Evolutionary conservation across 2,888 invertebrate genomes (phyloP), one percentile per base, ranked within the genome.

Genomic region (Drosophila gaucha): DNA sequence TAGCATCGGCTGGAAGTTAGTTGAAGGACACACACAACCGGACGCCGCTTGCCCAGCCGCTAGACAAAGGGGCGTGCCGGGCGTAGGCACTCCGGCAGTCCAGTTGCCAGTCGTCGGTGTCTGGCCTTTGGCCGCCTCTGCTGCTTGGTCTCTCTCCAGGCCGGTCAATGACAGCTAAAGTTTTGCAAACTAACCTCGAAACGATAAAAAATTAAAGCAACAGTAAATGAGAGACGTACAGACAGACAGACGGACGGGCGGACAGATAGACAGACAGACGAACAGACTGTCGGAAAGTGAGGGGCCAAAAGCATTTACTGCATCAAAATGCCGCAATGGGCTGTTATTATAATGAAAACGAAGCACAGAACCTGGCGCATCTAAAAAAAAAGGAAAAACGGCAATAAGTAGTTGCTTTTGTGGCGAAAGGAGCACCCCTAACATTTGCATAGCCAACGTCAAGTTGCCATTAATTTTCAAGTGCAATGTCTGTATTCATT

Each of bases 81-180:
- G 49, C 26, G 35, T 71, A 68, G 67, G 74, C 74, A 66, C 54
- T 36, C 35, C 18, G 41, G 30, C 50, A 28, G 51, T 56, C 35
- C 24, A 14, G 39, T 16, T 14, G 41, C 24, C 54, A 44, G 51
- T 63, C 35, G 67, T 39, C 74, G 63, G 47, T 64, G 71, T 74
- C 74, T 76, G 68, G 77, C 69, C 69, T 67, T 73, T 60, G 58
- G 47, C 63, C 41, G 31, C 30, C 24, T 36, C 59, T 52, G 43
- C 52, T 31, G 43, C 8, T 51, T 38, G 31, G 20, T 28, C 50
- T 24, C 38, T 28, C 43, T 3, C n/a, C 38, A 22, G 64, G 49
- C 58, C 77, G 88, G 85, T 88, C 85, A 85, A 88, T 85, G 85
- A 85, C 86, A 88, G 84, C 80, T 60, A 86, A 85, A 85, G 79